Evolutionary conservation across 2,113 vertebrate genomes (phyloP), one percentile per base, ranked within the genome.

Genomic region (Sinosuthora webbiana): DNA sequence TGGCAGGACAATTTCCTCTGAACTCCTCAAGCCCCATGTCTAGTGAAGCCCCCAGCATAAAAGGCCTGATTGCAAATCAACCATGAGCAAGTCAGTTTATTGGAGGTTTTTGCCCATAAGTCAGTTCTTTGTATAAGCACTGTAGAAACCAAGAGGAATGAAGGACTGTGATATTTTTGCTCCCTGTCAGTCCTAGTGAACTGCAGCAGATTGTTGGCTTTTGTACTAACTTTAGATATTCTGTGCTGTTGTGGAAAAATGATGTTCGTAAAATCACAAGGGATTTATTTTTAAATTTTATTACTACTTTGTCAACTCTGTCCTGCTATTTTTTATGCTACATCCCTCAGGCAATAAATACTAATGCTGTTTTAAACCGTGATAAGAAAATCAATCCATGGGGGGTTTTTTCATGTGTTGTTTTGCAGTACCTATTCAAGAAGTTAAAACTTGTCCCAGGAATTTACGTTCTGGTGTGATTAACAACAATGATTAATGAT

Each of bases 361-460:
- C 97, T 98, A 98, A 97, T 97, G 45, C 50, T 97, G 88, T 97
- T 98, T 98, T 90, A 97, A 97, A 94, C 63, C 35, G 63, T 96
- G 88, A 96, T 97, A 95, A 96, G 65, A 98, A 98, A 98, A 98
- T 98, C 96, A 98, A 97, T 97, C 52, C 52, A 41, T 31, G 76
- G 69, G 31, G n/a, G 74, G 14, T 37, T 50, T 59, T 96, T 95
- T 81, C 53, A 83, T 67, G 15, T 18, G 6, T 76, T 92, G 59
- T 91, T 92, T 98, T 87, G 15, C 53, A 98, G 83, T 95, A 97
- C 33, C 37, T 47, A 47, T 93, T 97, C 90, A 91, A 89, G 94
- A 95, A 97, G 79, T 96, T 89, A 97, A 97, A 97, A 88, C 41
- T 97, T 95, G 97, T 97, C 92, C 68, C 97, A 96, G 91, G 93